A percentile compares a stretch with the other conserved stretches of the same genome.
Conservation (phyloP, 1,140 invertebrate genomes). For the Ips typographus region DNA sequence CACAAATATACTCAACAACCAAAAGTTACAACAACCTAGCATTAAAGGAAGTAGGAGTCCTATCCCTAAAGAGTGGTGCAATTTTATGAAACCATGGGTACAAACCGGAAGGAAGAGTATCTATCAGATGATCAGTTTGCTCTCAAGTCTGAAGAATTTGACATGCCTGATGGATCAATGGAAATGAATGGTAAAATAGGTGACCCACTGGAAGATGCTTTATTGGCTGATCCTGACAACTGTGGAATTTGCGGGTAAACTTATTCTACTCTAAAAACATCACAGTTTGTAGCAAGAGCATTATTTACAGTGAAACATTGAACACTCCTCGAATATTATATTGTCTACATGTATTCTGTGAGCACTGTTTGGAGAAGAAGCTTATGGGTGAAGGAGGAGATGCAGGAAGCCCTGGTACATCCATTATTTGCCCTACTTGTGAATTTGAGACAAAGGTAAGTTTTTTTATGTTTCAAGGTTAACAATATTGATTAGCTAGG, state of each 20-base stretch:
- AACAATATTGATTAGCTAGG: too few species aligned
- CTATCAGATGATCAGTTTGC: constrained; percentile 39
- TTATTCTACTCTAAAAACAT: too few species aligned
- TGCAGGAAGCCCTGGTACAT: constrained; percentile 58
- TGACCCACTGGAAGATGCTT: constrained; percentile 50
- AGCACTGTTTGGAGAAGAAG: constrained; percentile 81
- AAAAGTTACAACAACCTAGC: neutral
- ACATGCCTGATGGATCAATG: constrained; percentile 45
- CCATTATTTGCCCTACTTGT: constrained; percentile 74
- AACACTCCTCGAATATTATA: constrained; percentile 80
- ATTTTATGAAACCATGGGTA: constrained; percentile 41
- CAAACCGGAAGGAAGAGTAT: constrained; percentile 41
- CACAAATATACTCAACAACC: too few species aligned
- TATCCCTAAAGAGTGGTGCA: neutral
- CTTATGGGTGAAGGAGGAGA: constrained; percentile 69
- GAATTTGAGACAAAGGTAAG: constrained; percentile 77
- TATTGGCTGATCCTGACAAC: constrained; percentile 50
- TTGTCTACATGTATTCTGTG: constrained; percentile 92
- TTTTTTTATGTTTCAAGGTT: neutral
- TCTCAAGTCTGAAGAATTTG: constrained; percentile 44
- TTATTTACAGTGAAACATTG: constrained; percentile 60
- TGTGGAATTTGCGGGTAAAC: constrained; percentile 51
- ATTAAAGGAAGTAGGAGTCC: too few species aligned
- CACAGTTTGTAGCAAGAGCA: constrained; percentile 43
- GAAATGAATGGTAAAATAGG: constrained; percentile 45